Conservation (phyloP, 2,113 vertebrate genomes). For the Myxocyprinus asiaticus region DNA sequence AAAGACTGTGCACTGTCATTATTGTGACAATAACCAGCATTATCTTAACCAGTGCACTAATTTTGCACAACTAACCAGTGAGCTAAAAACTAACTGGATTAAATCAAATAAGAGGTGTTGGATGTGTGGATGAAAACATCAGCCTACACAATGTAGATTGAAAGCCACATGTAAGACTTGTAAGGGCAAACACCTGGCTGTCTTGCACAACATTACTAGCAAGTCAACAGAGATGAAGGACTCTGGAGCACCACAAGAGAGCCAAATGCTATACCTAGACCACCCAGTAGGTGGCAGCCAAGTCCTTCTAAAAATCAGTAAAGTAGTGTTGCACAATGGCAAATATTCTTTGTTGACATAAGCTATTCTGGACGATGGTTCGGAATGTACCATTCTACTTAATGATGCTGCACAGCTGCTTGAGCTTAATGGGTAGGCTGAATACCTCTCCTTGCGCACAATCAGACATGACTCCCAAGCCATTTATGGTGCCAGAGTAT, state of each 20-base stretch:
- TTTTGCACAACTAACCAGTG: not conserved
- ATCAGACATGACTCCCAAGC: not conserved
- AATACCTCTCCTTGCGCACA: not conserved
- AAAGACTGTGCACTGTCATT: not conserved
- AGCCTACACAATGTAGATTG: not conserved
- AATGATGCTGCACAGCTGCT: not conserved
- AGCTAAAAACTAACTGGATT: constrained; percentile 10
- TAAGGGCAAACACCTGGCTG: not conserved
- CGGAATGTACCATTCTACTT: not conserved
- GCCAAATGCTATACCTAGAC: not conserved
- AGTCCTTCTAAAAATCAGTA: not conserved
- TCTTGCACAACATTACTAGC: not conserved
- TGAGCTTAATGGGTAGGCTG: not conserved
- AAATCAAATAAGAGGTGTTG: constrained; percentile 9
- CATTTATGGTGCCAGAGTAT: not conserved
- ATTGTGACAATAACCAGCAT: constrained; percentile 6
- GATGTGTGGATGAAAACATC: not conserved
- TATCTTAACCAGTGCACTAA: constrained; percentile 11
- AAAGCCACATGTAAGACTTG: not conserved
- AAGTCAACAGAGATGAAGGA: not conserved
- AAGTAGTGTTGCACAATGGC: not conserved
- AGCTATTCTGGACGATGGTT: not conserved
- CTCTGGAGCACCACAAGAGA: no score
- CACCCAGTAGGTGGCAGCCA: not conserved
- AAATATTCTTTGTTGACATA: not conserved